Percentiles rank a stretch among this genome's conserved stretches.
Evolutionary conservation across 1,140 invertebrate species (phyloP).

Genomic region (Hycleus phaleratus): DNA sequence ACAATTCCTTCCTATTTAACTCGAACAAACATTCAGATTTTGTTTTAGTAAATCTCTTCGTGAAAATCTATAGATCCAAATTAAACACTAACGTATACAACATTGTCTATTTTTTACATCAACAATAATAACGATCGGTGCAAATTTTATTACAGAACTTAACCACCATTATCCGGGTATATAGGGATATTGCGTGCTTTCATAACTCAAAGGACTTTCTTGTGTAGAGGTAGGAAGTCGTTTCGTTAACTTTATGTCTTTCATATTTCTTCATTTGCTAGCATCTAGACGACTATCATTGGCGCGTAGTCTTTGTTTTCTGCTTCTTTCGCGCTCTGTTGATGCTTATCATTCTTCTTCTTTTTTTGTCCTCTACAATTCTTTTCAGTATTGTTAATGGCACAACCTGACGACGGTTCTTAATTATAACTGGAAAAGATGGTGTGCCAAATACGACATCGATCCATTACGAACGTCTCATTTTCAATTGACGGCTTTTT

Average conservation of each 20-base stretch:
- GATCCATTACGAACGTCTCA: too few species aligned
- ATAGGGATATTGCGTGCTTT: constrained; percentile 21
- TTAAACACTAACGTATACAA: too few species aligned
- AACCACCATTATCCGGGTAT: background rate
- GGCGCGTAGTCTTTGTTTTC: constrained; percentile 1
- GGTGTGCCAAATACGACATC: too few species aligned
- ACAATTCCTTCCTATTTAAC: constrained; percentile 29
- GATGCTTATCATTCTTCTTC: too few species aligned
- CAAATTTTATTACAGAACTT: too few species aligned
- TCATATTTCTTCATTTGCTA: constrained; percentile 31
- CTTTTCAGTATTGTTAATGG: constrained; percentile 1
- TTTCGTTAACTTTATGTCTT: constrained; percentile 30
- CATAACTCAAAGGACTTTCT: constrained; percentile 21
- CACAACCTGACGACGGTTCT: background rate
- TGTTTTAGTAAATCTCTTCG: constrained; percentile 20
- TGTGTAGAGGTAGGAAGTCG: constrained; percentile 25
- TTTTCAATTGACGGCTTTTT: too few species aligned
- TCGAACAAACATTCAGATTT: constrained; percentile 25
- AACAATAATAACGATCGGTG: too few species aligned
- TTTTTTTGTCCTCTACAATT: too few species aligned
- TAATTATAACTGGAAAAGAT: too few species aligned
- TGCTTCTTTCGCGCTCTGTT: background rate
- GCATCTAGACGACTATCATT: constrained; percentile 14
- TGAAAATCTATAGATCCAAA: too few species aligned
- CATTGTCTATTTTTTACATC: too few species aligned